Evolutionary conservation across 1,140 invertebrate genomes (phyloP).

Genomic region (Trichomalopsis sarcophagae): DNA sequence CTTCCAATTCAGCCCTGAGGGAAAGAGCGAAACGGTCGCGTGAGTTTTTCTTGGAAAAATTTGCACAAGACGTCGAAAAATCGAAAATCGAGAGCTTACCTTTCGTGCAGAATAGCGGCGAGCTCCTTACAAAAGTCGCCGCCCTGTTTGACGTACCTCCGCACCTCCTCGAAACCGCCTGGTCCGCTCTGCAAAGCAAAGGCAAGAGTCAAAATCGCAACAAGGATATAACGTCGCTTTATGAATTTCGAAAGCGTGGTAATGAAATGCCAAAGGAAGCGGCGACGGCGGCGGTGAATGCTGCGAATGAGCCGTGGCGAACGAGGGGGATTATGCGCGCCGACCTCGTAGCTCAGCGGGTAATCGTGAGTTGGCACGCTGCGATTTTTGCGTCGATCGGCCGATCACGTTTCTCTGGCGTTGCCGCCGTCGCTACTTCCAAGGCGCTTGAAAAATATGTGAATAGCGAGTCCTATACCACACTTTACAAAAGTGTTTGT

Average conservation of each 20-base stretch:
- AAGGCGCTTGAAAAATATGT: too few relatives aligned
- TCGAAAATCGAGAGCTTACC: slow-evolving; percentile 75
- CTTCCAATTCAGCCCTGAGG: slow-evolving; percentile 88
- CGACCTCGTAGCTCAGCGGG: background rate
- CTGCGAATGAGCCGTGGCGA: background rate
- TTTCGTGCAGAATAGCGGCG: slow-evolving; percentile 90
- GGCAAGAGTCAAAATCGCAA: slow-evolving; percentile 25
- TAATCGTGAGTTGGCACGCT: background rate
- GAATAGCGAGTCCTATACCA: too few relatives aligned
- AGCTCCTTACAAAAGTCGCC: slow-evolving; percentile 96
- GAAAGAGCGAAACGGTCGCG: background rate
- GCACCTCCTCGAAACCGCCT: slow-evolving; percentile 94
- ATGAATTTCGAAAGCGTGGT: slow-evolving; percentile 10
- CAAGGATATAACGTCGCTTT: background rate
- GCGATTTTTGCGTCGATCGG: background rate
- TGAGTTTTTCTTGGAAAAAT: background rate
- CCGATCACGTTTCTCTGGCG: background rate
- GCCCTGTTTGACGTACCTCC: slow-evolving; percentile 93
- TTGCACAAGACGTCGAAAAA: background rate
- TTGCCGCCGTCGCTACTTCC: background rate
- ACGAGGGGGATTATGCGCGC: background rate
- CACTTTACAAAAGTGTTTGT: too few relatives aligned
- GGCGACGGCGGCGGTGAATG: too few relatives aligned
- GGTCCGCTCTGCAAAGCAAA: slow-evolving; percentile 82
- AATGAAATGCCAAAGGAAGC: background rate